Conservation (phyloP, 2,113 vertebrate genomes). For the Ammodytes dubius region DNA sequence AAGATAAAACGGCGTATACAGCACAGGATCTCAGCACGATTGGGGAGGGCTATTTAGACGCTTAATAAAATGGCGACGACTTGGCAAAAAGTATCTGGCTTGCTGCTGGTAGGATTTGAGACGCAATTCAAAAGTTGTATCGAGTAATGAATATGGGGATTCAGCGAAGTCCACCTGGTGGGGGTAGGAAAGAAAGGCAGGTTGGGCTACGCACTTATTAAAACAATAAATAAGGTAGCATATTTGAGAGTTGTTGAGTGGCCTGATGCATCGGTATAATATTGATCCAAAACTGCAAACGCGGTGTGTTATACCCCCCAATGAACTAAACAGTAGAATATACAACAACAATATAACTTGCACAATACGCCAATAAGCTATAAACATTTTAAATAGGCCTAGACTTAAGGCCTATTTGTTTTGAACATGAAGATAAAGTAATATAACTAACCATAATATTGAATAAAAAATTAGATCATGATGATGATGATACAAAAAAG, state of each 20-base stretch:
- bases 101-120: slow-evolving; percentile 41
- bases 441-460: background rate
- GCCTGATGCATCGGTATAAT: background rate
- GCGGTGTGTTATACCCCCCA: background rate
- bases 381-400: background rate
- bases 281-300: background rate
- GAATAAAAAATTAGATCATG: background rate
- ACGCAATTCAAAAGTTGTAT: slow-evolving; percentile 65
- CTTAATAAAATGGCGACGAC: slow-evolving; percentile 82
- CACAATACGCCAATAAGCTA: background rate
- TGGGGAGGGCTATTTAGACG: slow-evolving; percentile 69
- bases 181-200: background rate
- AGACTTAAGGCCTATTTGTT: background rate
- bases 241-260: background rate
- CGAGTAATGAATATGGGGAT: slow-evolving; percentile 2
- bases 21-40: slow-evolving; percentile 64
- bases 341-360: background rate
- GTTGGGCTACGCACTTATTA: background rate
- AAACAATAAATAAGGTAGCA: slow-evolving; percentile 32
- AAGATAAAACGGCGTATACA: slow-evolving; percentile 61
- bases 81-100: slow-evolving; percentile 58
- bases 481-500: too few species aligned
- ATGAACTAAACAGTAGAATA: too few species aligned
- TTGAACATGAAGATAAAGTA: background rate
- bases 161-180: background rate